Percentiles rank a stretch among this genome's conserved stretches.
phyloP scores from a whole-genome alignment of 2,113 vertebrate genomes.

The Drymodes brunneopygia region DNA sequence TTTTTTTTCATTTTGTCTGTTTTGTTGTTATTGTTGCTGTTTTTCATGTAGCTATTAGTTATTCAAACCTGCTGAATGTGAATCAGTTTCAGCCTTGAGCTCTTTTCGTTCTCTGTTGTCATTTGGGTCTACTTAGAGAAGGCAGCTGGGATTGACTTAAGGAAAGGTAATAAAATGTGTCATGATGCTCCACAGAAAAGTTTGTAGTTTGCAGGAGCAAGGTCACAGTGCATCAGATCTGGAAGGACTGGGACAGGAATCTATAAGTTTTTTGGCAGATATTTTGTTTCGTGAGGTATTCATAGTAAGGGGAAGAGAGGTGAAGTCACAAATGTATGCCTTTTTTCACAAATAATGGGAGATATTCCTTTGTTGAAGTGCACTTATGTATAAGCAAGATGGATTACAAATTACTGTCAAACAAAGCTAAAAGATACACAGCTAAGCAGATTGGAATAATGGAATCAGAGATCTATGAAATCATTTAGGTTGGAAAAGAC shows the following conservation, averaged over 20 bases:
- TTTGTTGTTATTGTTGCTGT: neutral
- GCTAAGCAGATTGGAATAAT: neutral
- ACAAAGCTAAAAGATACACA: neutral
- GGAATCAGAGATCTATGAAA: neutral
- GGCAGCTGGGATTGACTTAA: neutral
- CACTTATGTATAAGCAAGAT: rapidly evolving
- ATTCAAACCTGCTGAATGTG: neutral
- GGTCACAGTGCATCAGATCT: neutral
- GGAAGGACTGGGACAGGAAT: neutral
- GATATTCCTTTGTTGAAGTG: neutral
- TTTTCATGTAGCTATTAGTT: neutral
- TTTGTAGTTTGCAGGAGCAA: neutral
- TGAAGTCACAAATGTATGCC: rapidly evolving
- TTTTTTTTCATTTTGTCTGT: neutral
- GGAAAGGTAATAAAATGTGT: neutral
- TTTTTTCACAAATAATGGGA: neutral
- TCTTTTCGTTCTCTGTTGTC: neutral
- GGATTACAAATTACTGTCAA: neutral
- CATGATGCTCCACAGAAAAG: neutral
- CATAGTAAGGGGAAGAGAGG: neutral
- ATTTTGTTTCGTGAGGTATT: neutral
- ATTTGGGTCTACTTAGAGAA: neutral
- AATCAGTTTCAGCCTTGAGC: neutral
- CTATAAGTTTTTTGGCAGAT: neutral
- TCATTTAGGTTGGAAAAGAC: neutral